phyloP scores from a whole-genome alignment of 2,113 vertebrate species.

The Calyptomena viridis region DNA sequence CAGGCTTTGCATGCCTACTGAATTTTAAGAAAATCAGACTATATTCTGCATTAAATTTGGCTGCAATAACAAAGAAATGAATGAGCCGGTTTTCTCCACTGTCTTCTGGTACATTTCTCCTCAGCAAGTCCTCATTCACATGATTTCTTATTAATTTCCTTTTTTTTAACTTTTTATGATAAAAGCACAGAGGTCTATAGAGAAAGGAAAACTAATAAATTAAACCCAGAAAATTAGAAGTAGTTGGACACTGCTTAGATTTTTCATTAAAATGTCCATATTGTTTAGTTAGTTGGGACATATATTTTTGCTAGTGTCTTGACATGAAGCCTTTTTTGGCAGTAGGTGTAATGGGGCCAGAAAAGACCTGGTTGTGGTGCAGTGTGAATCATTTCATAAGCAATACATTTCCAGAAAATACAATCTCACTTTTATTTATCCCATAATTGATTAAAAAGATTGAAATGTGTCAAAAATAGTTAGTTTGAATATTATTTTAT shows the following conservation, averaged over 20 bases:
- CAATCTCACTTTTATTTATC: neutral
- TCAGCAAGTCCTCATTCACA: neutral
- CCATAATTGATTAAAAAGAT: neutral
- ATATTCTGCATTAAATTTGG: neutral
- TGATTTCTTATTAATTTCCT: neutral
- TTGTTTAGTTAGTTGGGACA: neutral
- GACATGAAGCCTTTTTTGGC: neutral
- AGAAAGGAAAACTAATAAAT: neutral
- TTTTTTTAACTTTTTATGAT: neutral
- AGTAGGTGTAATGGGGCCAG: neutral
- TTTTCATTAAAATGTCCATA: neutral
- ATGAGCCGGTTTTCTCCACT: neutral
- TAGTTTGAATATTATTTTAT: neutral
- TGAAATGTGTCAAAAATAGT: neutral
- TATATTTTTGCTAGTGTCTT: neutral
- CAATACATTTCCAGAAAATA: neutral
- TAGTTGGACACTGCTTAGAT: neutral
- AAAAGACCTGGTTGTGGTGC: neutral
- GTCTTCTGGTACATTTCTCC: neutral
- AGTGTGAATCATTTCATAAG: neutral
- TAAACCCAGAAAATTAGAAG: neutral
- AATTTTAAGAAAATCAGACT: neutral
- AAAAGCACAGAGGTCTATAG: neutral
- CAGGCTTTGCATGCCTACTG: neutral
- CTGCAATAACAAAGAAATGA: neutral